Conservation (phyloP, 2,113 vertebrate species). For the Anolis carolinensis region DNA sequence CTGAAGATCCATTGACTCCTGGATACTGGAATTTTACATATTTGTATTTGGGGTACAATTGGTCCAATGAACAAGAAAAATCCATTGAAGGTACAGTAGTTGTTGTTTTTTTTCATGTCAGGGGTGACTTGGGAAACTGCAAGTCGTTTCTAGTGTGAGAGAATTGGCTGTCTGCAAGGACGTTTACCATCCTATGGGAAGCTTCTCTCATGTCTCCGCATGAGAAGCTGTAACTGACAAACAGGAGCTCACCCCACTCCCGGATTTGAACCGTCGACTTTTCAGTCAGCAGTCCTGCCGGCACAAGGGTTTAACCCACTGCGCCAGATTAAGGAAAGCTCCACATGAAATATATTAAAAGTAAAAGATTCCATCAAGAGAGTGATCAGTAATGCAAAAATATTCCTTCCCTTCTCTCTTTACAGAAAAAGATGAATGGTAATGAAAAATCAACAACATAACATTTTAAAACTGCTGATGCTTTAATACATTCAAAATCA, state of each 20-base stretch:
- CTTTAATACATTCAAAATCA: neutral
- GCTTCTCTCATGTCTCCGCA: too few species aligned
- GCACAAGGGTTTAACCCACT: too few species aligned
- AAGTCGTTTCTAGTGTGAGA: neutral
- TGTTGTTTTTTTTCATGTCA: too few species aligned
- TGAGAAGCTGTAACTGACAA: too few species aligned
- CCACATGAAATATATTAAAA: neutral
- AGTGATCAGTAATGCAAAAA: neutral
- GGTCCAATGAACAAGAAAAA: neutral
- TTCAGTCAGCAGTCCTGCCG: neutral
- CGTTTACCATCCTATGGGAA: too few species aligned
- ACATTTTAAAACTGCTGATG: constrained; percentile 1
- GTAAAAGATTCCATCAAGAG: neutral
- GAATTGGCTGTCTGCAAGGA: too few species aligned
- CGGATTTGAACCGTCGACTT: too few species aligned
- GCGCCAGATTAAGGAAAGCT: neutral
- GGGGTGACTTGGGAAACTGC: neutral
- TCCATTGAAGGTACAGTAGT: too few species aligned
- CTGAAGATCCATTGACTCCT: too few species aligned
- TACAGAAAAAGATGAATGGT: constrained; percentile 18
- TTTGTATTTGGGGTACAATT: too few species aligned
- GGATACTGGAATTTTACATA: too few species aligned
- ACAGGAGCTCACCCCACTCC: too few species aligned
- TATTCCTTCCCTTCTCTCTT: constrained; percentile 12
- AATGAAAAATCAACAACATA: constrained; percentile 24